Evolutionary conservation across 2,797 vertebrate species (phyloP).

Genomic region (Anomalospiza imberbis): DNA sequence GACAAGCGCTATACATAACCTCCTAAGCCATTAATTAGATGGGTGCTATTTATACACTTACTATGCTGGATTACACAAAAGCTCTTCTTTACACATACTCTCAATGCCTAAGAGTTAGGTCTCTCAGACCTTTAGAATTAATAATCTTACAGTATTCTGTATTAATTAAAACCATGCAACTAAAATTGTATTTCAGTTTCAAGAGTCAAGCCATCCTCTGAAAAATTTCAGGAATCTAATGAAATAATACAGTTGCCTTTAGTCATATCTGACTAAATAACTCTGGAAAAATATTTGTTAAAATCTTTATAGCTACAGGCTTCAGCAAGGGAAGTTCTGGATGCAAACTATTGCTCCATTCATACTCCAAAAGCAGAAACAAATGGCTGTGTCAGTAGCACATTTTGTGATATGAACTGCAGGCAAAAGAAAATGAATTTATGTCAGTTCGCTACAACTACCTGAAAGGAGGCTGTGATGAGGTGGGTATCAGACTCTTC

Average conservation of each 20-base stretch:
- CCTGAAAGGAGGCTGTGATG: not conserved
- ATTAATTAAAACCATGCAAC: not conserved
- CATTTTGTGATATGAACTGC: not conserved
- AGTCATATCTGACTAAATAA: not conserved
- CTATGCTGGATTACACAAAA: conserved; percentile 23
- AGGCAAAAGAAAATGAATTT: not conserved
- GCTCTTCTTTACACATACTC: not conserved
- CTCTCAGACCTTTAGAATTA: not conserved
- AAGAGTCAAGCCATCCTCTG: not conserved
- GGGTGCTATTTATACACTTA: conserved; percentile 24
- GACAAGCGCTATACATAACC: not conserved
- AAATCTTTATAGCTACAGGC: not conserved
- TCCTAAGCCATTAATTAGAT: conserved; percentile 32
- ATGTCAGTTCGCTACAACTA: not conserved
- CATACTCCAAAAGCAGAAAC: not conserved
- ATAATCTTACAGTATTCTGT: not conserved
- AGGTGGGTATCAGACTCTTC: not conserved
- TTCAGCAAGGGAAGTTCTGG: not conserved
- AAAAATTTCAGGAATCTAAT: not conserved
- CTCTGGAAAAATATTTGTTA: not conserved
- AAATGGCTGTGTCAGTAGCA: not conserved
- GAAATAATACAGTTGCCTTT: not conserved
- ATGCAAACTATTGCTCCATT: not conserved
- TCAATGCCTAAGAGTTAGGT: not conserved
- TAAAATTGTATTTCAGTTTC: not conserved